Percentiles rank a stretch among this genome's conserved stretches.
phyloP scores from a whole-genome alignment of 2,888 invertebrate species.

The Coecobrya sp. region DNA sequence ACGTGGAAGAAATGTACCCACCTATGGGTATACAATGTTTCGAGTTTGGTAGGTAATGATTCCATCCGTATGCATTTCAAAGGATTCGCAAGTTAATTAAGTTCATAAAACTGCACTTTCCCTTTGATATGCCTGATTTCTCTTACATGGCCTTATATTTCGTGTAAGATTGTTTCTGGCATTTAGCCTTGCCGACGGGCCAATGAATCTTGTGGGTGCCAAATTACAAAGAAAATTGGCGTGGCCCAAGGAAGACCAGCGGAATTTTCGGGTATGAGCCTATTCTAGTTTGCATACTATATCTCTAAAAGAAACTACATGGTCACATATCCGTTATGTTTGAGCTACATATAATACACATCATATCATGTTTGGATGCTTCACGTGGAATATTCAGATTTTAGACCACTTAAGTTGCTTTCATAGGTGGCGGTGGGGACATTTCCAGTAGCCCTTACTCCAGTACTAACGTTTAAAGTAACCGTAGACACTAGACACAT shows the following conservation, averaged over 20 bases:
- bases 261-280: background rate
- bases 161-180: background rate
- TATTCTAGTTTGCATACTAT: background rate
- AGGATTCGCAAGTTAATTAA: constrained; percentile 69
- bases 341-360: too few relatives aligned
- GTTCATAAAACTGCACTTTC: background rate
- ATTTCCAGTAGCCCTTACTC: background rate
- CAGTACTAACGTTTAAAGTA: background rate
- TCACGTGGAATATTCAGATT: too few relatives aligned
- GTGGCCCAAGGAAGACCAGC: background rate
- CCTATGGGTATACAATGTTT: background rate
- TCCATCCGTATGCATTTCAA: constrained; percentile 41
- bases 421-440: background rate
- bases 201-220: constrained; percentile 45
- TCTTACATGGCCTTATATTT: too few relatives aligned
- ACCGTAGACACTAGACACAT: background rate
- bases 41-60: background rate
- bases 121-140: background rate
- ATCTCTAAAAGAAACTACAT: too few relatives aligned
- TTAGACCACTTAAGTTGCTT: too few relatives aligned
- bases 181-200: background rate
- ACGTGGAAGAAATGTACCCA: background rate
- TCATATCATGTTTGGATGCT: too few relatives aligned
- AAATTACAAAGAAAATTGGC: constrained; percentile 63
- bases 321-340: too few relatives aligned